Base-by-base conservation (phyloP, 2,113 vertebrate genomes). In the Dissostichus mawsoni region DNA sequence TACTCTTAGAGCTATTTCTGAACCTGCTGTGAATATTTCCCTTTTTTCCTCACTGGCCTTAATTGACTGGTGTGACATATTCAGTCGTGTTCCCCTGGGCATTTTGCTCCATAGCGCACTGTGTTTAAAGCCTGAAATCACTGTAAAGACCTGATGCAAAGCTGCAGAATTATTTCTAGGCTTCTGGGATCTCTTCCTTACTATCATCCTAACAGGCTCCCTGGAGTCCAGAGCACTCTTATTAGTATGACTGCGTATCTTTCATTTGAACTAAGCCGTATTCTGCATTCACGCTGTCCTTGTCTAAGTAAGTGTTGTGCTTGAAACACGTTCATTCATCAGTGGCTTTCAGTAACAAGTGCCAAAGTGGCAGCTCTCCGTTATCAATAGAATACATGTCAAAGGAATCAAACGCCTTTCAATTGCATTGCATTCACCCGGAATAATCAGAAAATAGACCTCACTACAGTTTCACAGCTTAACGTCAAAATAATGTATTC, bases 51-150 rank as follows among this genome's bases (percentile, higher is more conserved):
- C 41, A 52, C 76, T 74, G 57, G 63, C 57, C 72, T 75, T 82
- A 91, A 82, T 80, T 89, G 90, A 85, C 65, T 85, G 76, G 59
- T 36, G 73, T 76, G 72, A 84, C 77, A 81, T 72, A 88, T 81
- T 83, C 85, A 82, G 69, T 52, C 4, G 2, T 45, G 50, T 62
- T 88, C 81, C 70, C 73, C 64, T 41, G 76, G 33, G 77, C 52
- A 71, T 33, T 50, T 47, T 14, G 23, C 74, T 81, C 63, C 64
- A 59, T 7, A 52, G 78, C 62, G 68, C 68, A 0, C 29, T 41
- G 74, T 55, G 69, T 80, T 59, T 74, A 78, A 90, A 90, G n/a
- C 59, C 72, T 85, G 58, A 61, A 80, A 86, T 87, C 63, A 64
- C 70, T 55, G 52, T 76, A 64, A 73, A 76, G 74, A 78, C 67